These are phyloP conservation scores for Napeogenes sylphis DNA, from an alignment of 2,888 invertebrate genomes.

Conservation along the genomic window DNA sequence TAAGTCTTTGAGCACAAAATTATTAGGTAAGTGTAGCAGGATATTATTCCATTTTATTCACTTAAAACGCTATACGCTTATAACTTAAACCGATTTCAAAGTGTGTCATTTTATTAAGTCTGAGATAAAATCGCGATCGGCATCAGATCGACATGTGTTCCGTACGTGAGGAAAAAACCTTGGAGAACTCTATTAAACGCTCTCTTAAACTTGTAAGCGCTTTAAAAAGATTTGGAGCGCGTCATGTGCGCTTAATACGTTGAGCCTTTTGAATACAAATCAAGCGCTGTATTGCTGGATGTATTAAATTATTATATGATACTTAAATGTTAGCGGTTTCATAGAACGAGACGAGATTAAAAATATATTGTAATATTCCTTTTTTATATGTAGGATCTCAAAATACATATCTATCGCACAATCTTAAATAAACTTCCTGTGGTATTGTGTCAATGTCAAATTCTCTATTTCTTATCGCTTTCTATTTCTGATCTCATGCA, in stretches of 20 bases:
- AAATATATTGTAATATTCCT: too few relatives aligned
- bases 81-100: conserved; percentile 33
- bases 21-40: background rate
- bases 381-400: too few relatives aligned
- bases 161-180: conserved; percentile 40
- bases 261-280: conserved; percentile 6
- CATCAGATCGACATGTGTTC: conserved; percentile 63
- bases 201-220: conserved; percentile 41
- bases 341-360: too few relatives aligned
- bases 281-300: background rate
- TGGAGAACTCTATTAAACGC: conserved; percentile 35
- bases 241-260: conserved; percentile 23
- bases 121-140: conserved; percentile 58
- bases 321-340: too few relatives aligned
- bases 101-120: conserved; percentile 69
- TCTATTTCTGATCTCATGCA: too few relatives aligned
- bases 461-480: too few relatives aligned
- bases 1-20: conserved; percentile 14
- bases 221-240: conserved; percentile 29
- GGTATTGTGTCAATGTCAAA: too few relatives aligned
- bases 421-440: too few relatives aligned
- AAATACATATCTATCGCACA: too few relatives aligned
- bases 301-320: too few relatives aligned
- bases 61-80: conserved; percentile 23
- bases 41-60: background rate